Conservation (phyloP, 2,888 invertebrate genomes). For the Portevinia maculata region DNA sequence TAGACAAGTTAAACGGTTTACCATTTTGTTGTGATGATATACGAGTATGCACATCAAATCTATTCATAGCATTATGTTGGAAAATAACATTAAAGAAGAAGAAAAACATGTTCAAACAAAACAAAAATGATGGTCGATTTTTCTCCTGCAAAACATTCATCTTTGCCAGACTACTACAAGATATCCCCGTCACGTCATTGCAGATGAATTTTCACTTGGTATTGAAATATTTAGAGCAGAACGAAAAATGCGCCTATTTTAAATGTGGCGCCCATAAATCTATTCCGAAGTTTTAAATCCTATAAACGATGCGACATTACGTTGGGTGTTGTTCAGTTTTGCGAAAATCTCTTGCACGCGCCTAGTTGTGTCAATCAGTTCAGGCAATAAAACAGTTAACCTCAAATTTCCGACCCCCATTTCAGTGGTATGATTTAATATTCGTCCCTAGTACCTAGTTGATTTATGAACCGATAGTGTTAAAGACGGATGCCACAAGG, state of each 20-base stretch:
- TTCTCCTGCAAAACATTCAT: slow-evolving; percentile 21
- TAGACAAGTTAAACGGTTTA: too few relatives aligned
- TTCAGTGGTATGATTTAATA: slow-evolving; percentile 34
- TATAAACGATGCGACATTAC: slow-evolving; percentile 10
- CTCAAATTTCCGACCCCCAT: slow-evolving; percentile 19
- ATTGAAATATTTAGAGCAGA: slow-evolving; percentile 45
- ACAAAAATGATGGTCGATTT: neutral
- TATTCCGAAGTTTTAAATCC: slow-evolving; percentile 32
- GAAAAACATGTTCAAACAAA: neutral
- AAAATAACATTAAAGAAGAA: too few relatives aligned
- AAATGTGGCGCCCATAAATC: slow-evolving; percentile 39
- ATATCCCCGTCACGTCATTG: slow-evolving; percentile 29
- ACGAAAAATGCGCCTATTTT: neutral
- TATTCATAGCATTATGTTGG: too few relatives aligned
- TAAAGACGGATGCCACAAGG: slow-evolving; percentile 19
- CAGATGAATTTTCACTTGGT: slow-evolving; percentile 29
- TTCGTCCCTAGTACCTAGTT: slow-evolving; percentile 30
- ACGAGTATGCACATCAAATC: too few relatives aligned
- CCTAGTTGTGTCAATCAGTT: slow-evolving; percentile 15
- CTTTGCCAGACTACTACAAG: slow-evolving; percentile 3
- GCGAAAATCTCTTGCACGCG: slow-evolving; percentile 15
- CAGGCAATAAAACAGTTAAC: slow-evolving; percentile 35
- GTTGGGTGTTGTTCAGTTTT: slow-evolving; percentile 7
- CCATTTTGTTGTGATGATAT: too few relatives aligned
- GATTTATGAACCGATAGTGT: slow-evolving; percentile 49